Evolutionary conservation across 2,888 invertebrate genomes (phyloP), one percentile per base, ranked within the genome.

Genomic region (Willowsia nigromaculata): DNA sequence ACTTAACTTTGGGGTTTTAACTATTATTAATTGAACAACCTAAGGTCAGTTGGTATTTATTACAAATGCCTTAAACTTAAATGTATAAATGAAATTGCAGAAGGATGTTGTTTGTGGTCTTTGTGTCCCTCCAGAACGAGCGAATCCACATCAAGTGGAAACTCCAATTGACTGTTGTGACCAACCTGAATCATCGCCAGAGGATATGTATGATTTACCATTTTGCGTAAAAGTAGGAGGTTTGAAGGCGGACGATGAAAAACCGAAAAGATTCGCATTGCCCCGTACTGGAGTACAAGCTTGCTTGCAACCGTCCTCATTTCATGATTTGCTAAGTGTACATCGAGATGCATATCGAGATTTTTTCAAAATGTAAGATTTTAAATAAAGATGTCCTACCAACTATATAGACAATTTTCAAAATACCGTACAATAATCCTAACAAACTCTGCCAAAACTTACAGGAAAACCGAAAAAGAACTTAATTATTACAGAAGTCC

Each of bases 141-240:
- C 74, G 1, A 2, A 0, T 18, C 37, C 30, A 30, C 37, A 22
- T 6, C 84, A 47, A 53, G 7, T 1, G 3, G 74, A 83, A 33
- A 9, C 56, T 25, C 40, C 84, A 0, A 7, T 33, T 27, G 43
- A 74, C 2, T 74, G 84, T 27, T 9, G 11, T 11, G 84, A 74
- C 0, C 50, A 53, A 33, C 0, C n/a, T 0, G 13, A 40, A 18
- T 2, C 25, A 11, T 47, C 50, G 0, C 53, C 33, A 15, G 76
- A 76, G 33, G 78, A 85, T 59, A 76, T 78, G 85, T 85, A 78
- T 78, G 85, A 85, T 13, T 43, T 85, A 15, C 85, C 85, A 22
- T 85, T 85, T 47, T 43, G 85, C 1, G 85, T 85, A 4, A 78
- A 62, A 47, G 78, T 85, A 11, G 78, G 76, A 15, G 30, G 40